These are phyloP conservation scores for Arctocebus calabarensis DNA, from an alignment of 2,797 vertebrate genomes.

Conservation along the genomic window DNA sequence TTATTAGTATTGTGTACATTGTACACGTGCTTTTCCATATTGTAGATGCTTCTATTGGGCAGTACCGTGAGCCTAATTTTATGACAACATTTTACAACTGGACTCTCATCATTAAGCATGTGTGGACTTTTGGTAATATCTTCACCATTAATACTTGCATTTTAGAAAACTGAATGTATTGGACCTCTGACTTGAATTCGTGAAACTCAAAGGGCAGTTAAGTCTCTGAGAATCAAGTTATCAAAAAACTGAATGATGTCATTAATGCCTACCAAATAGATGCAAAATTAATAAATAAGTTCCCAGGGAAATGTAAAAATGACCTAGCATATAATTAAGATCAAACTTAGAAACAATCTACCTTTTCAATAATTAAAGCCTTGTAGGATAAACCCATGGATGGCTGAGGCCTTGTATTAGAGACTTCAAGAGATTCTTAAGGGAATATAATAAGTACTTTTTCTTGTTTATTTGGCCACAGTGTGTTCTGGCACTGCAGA, in stretches of 20 bases:
- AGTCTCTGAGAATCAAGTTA: background rate
- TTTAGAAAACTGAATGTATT: background rate
- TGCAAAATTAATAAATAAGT: background rate
- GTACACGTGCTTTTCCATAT: no score
- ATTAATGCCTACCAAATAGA: background rate
- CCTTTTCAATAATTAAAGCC: conserved; percentile 14
- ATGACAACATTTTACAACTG: background rate
- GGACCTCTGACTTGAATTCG: background rate
- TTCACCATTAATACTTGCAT: background rate
- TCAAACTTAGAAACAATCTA: background rate
- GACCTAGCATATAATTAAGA: background rate
- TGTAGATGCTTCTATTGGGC: background rate
- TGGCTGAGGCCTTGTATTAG: background rate
- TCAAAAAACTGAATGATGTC: background rate
- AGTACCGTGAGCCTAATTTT: background rate
- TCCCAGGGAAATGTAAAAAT: background rate
- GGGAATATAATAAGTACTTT: background rate
- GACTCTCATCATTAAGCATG: background rate
- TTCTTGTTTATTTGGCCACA: background rate
- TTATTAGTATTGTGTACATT: no score
- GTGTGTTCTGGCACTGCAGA: background rate
- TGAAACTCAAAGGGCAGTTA: background rate
- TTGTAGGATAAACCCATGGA: background rate
- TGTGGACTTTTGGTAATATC: background rate
- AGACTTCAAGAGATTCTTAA: background rate